A percentile compares a stretch with the other conserved stretches of the same genome.
These are phyloP conservation scores for Brachionus sp. DNA, from an alignment of 1,140 invertebrate genomes.

Conservation along the genomic window DNA sequence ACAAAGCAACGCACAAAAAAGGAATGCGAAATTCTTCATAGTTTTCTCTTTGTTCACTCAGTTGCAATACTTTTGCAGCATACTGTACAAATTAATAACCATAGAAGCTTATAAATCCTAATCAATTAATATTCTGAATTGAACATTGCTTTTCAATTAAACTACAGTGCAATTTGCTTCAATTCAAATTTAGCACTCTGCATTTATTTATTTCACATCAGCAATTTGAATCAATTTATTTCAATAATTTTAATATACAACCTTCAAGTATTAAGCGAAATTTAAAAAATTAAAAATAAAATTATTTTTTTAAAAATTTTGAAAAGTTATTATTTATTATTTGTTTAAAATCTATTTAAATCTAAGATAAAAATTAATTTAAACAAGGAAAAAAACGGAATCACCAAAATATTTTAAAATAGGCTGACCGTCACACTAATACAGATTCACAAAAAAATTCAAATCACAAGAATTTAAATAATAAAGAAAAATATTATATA, in stretches of 20 bases:
- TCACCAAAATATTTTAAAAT: neutral
- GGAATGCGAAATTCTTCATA: conserved; percentile 80
- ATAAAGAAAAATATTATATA: neutral
- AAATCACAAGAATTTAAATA: neutral
- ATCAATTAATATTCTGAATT: no score
- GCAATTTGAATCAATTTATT: no score
- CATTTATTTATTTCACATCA: no score
- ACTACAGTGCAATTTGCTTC: no score
- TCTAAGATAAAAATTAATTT: neutral
- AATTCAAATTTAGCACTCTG: no score
- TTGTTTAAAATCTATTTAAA: conserved; percentile 49
- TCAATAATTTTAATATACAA: no score
- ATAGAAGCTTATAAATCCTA: no score
- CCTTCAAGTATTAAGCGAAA: no score
- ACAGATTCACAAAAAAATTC: neutral
- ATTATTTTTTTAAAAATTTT: no score
- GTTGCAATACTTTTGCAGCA: conserved; percentile 70
- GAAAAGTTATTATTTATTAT: neutral
- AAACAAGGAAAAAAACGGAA: neutral
- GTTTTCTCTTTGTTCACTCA: conserved; percentile 72
- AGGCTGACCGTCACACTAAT: neutral
- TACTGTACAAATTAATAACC: no score
- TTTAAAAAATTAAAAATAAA: no score
- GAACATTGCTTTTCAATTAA: no score
- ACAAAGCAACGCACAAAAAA: conserved; percentile 84